A percentile compares a stretch with the other conserved stretches of the same genome.
These are phyloP conservation scores for Macrophya annulata DNA, from an alignment of 2,888 invertebrate genomes.

Conservation along the genomic window DNA sequence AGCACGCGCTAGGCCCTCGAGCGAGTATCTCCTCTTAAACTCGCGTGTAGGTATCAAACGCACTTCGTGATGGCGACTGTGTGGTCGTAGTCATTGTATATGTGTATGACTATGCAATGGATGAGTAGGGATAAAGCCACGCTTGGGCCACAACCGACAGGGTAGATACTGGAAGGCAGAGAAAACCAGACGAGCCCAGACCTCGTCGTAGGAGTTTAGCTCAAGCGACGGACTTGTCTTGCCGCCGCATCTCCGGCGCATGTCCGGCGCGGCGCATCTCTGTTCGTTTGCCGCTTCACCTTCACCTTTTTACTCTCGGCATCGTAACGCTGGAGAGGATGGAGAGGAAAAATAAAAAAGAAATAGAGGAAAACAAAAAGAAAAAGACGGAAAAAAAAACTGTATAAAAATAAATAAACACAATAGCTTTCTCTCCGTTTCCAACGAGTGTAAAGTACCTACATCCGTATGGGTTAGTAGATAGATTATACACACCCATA, in stretches of 20 bases:
- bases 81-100: conserved; percentile 26
- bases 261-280: conserved; percentile 47
- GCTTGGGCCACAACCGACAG: conserved; percentile 15
- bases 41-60: conserved; percentile 26
- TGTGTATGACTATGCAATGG: conserved; percentile 2
- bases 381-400: neutral
- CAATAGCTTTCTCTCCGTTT: conserved; percentile 47
- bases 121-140: conserved; percentile 27
- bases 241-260: conserved; percentile 49
- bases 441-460: conserved; percentile 25
- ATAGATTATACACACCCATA: conserved; percentile 9
- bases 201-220: conserved; percentile 50
- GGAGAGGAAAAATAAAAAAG: neutral
- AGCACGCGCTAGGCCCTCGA: conserved; percentile 43
- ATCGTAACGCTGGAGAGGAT: conserved; percentile 5
- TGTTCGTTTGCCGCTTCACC: conserved; percentile 49
- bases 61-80: neutral
- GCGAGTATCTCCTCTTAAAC: neutral
- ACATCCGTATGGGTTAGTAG: conserved; percentile 31
- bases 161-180: conserved; percentile 35
- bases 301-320: conserved; percentile 46
- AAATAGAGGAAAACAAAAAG: neutral
- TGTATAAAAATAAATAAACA: conserved; percentile 39
- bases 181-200: conserved; percentile 47
- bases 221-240: conserved; percentile 48